Conservation (phyloP, 1,140 invertebrate genomes). For the Drosophila tropicalis region DNA sequence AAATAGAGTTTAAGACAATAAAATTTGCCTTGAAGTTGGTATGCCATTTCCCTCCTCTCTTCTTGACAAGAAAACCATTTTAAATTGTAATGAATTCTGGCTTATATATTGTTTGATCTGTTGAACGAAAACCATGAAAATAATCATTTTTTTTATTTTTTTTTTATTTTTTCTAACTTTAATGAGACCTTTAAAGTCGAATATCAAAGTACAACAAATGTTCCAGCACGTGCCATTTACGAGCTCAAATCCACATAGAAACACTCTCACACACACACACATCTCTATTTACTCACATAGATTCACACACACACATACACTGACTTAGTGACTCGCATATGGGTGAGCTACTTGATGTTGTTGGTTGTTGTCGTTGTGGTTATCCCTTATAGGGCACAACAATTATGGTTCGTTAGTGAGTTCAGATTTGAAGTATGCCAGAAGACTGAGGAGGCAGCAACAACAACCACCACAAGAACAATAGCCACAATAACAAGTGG, state of each 20-base stretch:
- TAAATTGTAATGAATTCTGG: no score
- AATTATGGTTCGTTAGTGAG: slow-evolving; percentile 81
- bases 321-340: slow-evolving; percentile 15
- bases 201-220: slow-evolving; percentile 69
- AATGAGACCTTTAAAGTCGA: slow-evolving; percentile 47
- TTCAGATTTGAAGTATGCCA: slow-evolving; percentile 75
- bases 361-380: slow-evolving; percentile 48
- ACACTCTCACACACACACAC: slow-evolving; percentile 22
- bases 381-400: slow-evolving; percentile 71
- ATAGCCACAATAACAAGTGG: slow-evolving; percentile 68
- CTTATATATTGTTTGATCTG: no score
- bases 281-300: neutral
- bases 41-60: neutral
- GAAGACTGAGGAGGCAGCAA: slow-evolving; percentile 14
- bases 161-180: neutral
- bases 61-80: neutral
- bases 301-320: slow-evolving; percentile 17
- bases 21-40: neutral
- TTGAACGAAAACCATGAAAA: no score
- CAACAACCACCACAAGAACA: slow-evolving; percentile 49
- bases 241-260: slow-evolving; percentile 31
- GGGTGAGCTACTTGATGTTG: slow-evolving; percentile 40
- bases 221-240: slow-evolving; percentile 38
- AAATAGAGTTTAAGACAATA: slow-evolving; percentile 3
- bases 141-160: no score